phyloP scores from a whole-genome alignment of 2,888 invertebrate genomes.

The Orthonychiurus folsomi region DNA sequence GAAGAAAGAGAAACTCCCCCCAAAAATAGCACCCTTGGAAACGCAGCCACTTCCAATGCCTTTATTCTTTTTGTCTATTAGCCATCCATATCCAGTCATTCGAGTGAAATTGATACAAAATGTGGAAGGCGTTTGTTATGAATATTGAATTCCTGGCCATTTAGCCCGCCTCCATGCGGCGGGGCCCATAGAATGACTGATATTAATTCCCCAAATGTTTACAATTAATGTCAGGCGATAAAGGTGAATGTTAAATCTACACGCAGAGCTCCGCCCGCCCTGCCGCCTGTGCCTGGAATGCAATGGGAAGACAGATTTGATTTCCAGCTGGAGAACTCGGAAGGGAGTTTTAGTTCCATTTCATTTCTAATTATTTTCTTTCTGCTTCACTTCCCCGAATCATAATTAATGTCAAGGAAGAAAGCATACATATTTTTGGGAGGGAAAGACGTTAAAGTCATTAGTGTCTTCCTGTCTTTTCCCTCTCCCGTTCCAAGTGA shows the following conservation, averaged over 20 bases:
- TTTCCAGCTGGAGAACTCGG: no score
- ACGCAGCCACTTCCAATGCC: no score
- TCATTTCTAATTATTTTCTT: constrained; percentile 36
- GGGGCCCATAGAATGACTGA: no score
- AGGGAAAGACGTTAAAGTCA: background rate
- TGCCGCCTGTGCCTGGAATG: background rate
- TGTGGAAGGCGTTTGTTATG: no score
- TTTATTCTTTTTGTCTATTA: no score
- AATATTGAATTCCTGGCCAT: no score
- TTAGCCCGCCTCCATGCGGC: no score
- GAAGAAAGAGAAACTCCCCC: no score
- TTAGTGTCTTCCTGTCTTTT: background rate
- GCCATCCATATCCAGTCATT: no score
- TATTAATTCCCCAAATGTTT: background rate
- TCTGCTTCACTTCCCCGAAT: constrained; percentile 34
- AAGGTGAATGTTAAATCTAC: background rate
- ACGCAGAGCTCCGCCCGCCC: background rate
- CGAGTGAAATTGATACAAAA: no score
- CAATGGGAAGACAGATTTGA: no score
- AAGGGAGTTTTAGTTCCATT: constrained; percentile 10
- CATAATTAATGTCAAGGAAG: constrained; percentile 39
- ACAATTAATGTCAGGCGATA: background rate
- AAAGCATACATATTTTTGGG: constrained; percentile 31
- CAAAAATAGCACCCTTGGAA: no score
- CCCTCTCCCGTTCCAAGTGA: background rate